Base-by-base conservation (phyloP, 2,888 invertebrate species). In the Caenorhabditis uteleia region DNA sequence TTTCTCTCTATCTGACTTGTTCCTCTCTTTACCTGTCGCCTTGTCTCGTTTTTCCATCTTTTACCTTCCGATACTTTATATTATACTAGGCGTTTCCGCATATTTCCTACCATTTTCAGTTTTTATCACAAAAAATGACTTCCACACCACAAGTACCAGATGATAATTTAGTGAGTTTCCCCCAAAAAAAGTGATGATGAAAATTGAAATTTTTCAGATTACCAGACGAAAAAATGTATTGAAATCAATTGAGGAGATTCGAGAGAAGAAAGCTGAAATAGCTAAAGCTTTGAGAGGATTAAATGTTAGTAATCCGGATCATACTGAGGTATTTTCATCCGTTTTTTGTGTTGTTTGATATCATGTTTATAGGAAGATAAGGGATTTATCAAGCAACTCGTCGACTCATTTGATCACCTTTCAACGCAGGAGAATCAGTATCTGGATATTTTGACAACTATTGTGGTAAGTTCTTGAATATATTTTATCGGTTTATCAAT, bases 361-460 rank as follows among this genome's bases (percentile, higher is more conserved):
- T n/a, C n/a, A n/a, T 43, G 16, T n/a, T 48, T 53, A 23, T 54
- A 75, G 68, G 47, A 70, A 6, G 70, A 74, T 25, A 71, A 67
- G 56, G 64, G 45, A 6, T 40, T 74, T 48, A 72, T 79, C 47
- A 64, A 42, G 14, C 58, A 75, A 26, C 53, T 80, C 18, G 42
- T 79, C 31, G 62, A 61, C 0, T 70, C 79, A 0, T 80, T 56
- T 50, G 77, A 80, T 47, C 56, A 51, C 14, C 64, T 80, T 43
- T 68, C 68, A 1, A 51, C 25, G 7, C 79, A 80, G 39, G 80
- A 80, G 39, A 67, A 69, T 4, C 76, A 80, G 42, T 80, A 81
- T 48, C 49, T 77, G 51, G 55, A 61, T 6, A 66, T 79, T 33
- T 47, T 80, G 54, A 68, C 71, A 40, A 69, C 56, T 20, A 75